Evolutionary conservation across 2,888 invertebrate species (phyloP).

Genomic region (Hedya salicella): DNA sequence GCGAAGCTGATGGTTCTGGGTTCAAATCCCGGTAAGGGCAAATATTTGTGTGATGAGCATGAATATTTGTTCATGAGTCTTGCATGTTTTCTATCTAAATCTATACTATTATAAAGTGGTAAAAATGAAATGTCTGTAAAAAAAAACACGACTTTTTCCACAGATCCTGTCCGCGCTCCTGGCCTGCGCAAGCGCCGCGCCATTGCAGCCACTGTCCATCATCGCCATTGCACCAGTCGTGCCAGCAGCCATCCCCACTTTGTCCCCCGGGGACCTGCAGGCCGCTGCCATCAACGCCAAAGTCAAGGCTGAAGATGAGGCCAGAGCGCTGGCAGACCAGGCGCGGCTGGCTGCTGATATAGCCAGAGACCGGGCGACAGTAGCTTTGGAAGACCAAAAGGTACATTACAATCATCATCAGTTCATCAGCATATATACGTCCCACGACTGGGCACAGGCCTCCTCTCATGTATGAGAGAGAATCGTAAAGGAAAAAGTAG

Average conservation of each 20-base stretch:
- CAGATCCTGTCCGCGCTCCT: conserved; percentile 45
- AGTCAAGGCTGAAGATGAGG: conserved; percentile 56
- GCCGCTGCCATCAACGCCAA: conserved; percentile 75
- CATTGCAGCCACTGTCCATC: conserved; percentile 10
- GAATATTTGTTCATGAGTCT: no score
- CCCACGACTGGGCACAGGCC: no score
- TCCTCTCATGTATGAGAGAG: no score
- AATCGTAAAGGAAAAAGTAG: no score
- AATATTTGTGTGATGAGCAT: no score
- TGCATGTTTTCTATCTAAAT: no score
- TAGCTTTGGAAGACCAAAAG: conserved; percentile 60
- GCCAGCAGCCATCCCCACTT: conserved; percentile 58
- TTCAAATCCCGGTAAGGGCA: no score
- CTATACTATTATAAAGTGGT: no score
- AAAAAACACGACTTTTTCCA: neutral
- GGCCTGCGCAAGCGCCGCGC: conserved; percentile 48
- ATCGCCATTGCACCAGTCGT: conserved; percentile 49
- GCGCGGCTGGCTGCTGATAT: conserved; percentile 60
- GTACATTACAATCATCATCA: conserved; percentile 48
- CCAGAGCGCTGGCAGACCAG: conserved; percentile 54
- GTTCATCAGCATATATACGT: no score
- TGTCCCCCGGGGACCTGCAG: conserved; percentile 72
- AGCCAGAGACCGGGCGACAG: conserved; percentile 51
- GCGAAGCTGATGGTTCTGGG: no score
- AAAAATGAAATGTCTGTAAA: no score